Evolutionary conservation across 2,113 vertebrate genomes (phyloP), one percentile per base, ranked within the genome.

Genomic region (Camelus dromedarius): DNA sequence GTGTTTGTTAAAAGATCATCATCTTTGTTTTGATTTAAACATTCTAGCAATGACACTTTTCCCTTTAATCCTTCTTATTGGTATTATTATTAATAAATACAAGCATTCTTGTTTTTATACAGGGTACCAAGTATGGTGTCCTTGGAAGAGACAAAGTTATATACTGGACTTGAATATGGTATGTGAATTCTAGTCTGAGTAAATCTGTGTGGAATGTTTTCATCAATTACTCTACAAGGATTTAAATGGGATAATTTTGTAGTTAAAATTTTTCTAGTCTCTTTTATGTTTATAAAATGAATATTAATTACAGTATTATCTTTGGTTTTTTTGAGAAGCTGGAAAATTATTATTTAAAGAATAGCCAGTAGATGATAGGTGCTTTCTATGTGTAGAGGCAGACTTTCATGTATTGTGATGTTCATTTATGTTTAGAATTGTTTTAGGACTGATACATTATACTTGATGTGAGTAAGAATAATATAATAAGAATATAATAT

Each of bases 51-150:
- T 89, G 56, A 95, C 67, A 90, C 19, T 76, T 83, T 69, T 12
- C 10, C 46, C 54, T 56, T 92, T 95, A 76, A 15, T 12, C 4
- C 54, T 50, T 46, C 50, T 91, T 93, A 35, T 60, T 19, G 95
- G 50, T 88, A 93, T 95, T 90, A 93, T 95, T 90, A 81, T 93
- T 96, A 95, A 80, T 98, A 97, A 86, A 62, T 96, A 84, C 58
- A 97, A 5, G 81, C 80, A 95, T 72, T 88, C 69, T 97, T 98
- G 80, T 98, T 97, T 97, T 98, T 95, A n/a, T 95, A 38, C 98
- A 99, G 99, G n/a, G 99, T 99, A 76, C 99, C 99, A 60, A 99
- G 99, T 97, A 98, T 99, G 99, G 99, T 99, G 97, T 99, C 98
- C 97, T 98, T 99, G 86, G 98, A 99, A 91, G 99, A 99, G 98